A percentile compares a stretch with the other conserved stretches of the same genome.
These are phyloP conservation scores for Cochlearius cochlearius DNA, from an alignment of 2,113 vertebrate species.

Conservation along the genomic window DNA sequence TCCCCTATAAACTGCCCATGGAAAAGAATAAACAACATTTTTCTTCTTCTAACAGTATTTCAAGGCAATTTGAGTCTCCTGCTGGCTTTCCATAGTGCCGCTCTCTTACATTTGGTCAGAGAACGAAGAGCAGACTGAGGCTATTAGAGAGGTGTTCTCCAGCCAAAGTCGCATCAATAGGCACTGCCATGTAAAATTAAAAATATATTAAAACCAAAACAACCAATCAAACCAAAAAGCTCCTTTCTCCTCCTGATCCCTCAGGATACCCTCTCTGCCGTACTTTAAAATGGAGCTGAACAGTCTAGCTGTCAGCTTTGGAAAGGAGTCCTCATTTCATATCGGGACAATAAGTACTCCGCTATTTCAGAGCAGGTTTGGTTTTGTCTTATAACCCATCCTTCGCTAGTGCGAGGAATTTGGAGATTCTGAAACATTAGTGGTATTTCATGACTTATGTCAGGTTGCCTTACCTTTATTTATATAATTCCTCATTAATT, in stretches of 20 bases:
- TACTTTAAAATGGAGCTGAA: background rate
- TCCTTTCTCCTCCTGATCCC: background rate
- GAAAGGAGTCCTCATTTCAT: background rate
- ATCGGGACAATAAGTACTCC: background rate
- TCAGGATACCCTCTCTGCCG: background rate
- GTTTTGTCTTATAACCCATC: background rate
- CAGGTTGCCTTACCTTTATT: background rate
- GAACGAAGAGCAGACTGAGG: slow-evolving; percentile 15
- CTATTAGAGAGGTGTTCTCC: background rate
- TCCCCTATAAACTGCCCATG: background rate
- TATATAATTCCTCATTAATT: slow-evolving; percentile 24
- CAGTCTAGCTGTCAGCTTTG: background rate
- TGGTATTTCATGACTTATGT: background rate
- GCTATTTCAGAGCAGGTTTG: background rate
- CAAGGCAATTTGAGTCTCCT: slow-evolving; percentile 8
- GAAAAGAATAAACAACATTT: background rate
- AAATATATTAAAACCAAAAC: background rate
- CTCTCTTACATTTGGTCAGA: background rate
- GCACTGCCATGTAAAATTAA: background rate
- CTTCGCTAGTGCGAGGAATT: background rate
- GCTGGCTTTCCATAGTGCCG: background rate
- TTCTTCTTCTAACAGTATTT: background rate
- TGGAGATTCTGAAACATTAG: background rate
- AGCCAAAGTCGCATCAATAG: slow-evolving; percentile 4
- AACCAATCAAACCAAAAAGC: background rate